These are phyloP conservation scores for Cheirogaleus major DNA, from an alignment of 2,797 vertebrate species.

Conservation along the genomic window DNA sequence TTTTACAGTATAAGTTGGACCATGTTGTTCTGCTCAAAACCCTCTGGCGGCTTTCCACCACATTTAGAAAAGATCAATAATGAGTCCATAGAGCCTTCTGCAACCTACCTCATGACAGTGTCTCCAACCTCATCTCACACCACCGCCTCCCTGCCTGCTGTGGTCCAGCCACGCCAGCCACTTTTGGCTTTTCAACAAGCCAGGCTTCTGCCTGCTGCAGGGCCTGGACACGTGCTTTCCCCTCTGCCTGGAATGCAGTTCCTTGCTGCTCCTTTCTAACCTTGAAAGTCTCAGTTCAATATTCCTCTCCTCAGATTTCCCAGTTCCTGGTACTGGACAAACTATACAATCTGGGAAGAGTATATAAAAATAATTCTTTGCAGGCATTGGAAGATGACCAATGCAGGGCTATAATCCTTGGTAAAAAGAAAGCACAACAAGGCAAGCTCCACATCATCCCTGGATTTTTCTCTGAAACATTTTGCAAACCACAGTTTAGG, in stretches of 20 bases:
- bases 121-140: too few relatives aligned
- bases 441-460: not conserved
- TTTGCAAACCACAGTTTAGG: not conserved
- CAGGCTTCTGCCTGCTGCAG: not conserved
- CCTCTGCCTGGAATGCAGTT: not conserved
- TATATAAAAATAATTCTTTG: not conserved
- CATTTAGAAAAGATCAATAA: not conserved
- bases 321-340: not conserved
- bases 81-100: not conserved
- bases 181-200: not conserved
- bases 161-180: fast-evolving
- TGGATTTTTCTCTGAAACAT: not conserved
- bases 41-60: fast-evolving
- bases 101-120: not conserved
- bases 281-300: not conserved
- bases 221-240: not conserved
- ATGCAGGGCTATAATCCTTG: not conserved
- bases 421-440: not conserved
- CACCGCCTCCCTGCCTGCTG: fast-evolving
- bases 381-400: fast-evolving
- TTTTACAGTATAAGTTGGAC: not conserved
- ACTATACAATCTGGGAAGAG: not conserved
- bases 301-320: too few relatives aligned
- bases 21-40: not conserved
- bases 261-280: not conserved